Evolutionary conservation across 2,888 invertebrate species (phyloP).

Genomic region (Vanessa cardui): DNA sequence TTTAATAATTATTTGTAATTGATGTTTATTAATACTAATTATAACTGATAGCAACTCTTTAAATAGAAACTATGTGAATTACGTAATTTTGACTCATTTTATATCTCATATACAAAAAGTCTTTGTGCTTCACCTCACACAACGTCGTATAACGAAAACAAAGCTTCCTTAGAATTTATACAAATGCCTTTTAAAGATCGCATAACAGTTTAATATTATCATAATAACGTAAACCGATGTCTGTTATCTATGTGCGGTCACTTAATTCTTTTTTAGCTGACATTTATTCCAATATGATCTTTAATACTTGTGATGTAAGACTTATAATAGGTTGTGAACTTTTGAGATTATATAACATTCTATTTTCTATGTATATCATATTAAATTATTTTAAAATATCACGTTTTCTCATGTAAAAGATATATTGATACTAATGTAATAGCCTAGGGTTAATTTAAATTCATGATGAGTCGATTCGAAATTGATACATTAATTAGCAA

Average conservation of each 20-base stretch:
- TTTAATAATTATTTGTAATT: too few relatives aligned
- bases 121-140: conserved; percentile 29
- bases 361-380: not conserved
- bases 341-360: too few relatives aligned
- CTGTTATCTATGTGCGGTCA: conserved; percentile 2
- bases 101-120: conserved; percentile 7
- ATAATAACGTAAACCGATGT: conserved; percentile 19
- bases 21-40: too few relatives aligned
- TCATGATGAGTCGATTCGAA: not conserved
- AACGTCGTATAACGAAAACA: conserved; percentile 19
- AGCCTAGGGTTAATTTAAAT: not conserved
- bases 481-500: not conserved
- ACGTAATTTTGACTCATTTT: conserved; percentile 7
- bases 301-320: not conserved
- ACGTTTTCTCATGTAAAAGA: not conserved
- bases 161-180: conserved; percentile 23
- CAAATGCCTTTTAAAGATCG: conserved; percentile 26
- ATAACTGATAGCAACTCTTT: too few relatives aligned
- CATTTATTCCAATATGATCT: not conserved
- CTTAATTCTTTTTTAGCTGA: not conserved
- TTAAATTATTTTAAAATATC: not conserved
- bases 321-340: not conserved
- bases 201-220: conserved; percentile 23
- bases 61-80: not conserved
- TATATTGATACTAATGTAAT: not conserved